phyloP scores from a whole-genome alignment of 2,888 invertebrate species.

The Anoplius nigerrimus region DNA sequence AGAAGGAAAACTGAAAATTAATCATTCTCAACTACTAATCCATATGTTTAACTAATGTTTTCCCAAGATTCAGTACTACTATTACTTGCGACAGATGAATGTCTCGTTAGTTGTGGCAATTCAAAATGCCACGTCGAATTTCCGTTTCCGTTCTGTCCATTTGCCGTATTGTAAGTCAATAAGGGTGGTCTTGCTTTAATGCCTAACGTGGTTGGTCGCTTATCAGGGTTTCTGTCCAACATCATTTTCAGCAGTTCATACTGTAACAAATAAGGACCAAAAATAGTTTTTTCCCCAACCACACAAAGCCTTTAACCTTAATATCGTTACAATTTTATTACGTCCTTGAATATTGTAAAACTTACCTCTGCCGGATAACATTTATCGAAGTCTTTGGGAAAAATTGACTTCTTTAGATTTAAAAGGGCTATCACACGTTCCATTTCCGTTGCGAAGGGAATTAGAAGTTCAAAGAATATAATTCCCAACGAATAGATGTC shows the following conservation, averaged over 20 bases:
- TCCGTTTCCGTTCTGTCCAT: conserved; percentile 71
- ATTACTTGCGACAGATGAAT: conserved; percentile 65
- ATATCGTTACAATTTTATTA: neutral
- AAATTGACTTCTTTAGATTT: conserved; percentile 81
- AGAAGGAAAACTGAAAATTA: too few species aligned
- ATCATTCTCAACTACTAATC: neutral
- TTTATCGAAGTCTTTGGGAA: conserved; percentile 82
- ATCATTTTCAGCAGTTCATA: conserved; percentile 84
- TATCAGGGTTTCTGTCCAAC: conserved; percentile 84
- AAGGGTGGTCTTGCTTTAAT: conserved; percentile 81
- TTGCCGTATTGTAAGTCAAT: conserved; percentile 48
- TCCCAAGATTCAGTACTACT: conserved; percentile 60
- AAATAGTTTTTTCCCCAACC: too few species aligned
- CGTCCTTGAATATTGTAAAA: neutral
- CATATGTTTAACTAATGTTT: conserved; percentile 36
- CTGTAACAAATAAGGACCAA: conserved; percentile 74
- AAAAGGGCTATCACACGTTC: conserved; percentile 86
- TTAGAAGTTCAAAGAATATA: conserved; percentile 93
- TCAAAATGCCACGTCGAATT: conserved; percentile 77
- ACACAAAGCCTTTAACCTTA: neutral
- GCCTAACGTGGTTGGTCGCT: conserved; percentile 86
- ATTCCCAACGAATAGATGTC: conserved; percentile 97
- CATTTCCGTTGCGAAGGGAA: conserved; percentile 93
- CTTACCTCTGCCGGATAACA: conserved; percentile 84
- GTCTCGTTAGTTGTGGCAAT: conserved; percentile 73